Evolutionary conservation across 2,888 invertebrate species (phyloP).

Genomic region (Labia minor): DNA sequence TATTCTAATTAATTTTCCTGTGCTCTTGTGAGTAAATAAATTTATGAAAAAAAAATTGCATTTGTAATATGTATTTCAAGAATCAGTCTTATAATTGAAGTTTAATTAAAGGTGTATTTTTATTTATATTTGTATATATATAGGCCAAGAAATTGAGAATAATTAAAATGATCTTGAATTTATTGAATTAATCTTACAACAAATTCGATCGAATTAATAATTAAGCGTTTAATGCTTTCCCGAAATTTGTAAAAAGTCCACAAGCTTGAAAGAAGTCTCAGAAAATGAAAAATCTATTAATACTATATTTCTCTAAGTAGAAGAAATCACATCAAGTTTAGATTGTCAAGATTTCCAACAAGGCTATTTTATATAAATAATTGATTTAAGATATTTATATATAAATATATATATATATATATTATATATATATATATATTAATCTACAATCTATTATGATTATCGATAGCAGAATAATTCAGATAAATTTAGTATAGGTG

Average conservation of each 20-base stretch:
- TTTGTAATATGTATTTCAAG: neutral
- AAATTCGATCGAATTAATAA: neutral
- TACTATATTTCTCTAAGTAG: neutral
- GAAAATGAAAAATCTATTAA: neutral
- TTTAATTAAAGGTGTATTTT: neutral
- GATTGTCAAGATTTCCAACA: conserved; percentile 7
- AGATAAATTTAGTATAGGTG: neutral
- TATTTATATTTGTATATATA: neutral
- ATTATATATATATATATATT: neutral
- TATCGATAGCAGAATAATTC: neutral
- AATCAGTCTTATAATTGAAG: neutral
- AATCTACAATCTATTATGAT: neutral
- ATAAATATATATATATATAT: too few relatives aligned
- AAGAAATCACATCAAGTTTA: conserved; percentile 13
- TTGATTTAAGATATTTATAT: neutral
- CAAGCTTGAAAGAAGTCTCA: neutral
- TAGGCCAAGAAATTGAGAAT: neutral
- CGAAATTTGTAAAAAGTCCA: neutral
- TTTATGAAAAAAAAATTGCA: neutral
- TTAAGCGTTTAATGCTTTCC: conserved; percentile 13
- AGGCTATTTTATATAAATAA: neutral
- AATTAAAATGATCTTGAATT: neutral
- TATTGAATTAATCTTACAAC: neutral
- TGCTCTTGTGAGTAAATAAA: neutral
- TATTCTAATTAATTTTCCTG: neutral